Evolutionary conservation across 1,140 invertebrate species (phyloP).

Genomic region (Hycleus phaleratus): DNA sequence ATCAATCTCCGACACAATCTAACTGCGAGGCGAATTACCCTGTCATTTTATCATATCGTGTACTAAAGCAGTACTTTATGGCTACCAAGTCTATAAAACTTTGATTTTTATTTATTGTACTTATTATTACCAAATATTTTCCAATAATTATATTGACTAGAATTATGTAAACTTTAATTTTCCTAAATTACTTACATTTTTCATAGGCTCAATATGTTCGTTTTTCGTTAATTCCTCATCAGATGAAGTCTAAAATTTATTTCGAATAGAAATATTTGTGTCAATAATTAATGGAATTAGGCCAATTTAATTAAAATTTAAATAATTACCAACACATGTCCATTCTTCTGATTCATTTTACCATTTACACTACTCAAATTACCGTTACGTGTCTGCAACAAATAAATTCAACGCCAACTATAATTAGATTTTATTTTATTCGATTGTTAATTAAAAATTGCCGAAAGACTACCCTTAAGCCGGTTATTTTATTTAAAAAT

Average conservation of each 20-base stretch:
- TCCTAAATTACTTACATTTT: constrained; percentile 11
- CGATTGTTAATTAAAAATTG: no score
- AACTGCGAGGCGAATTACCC: no score
- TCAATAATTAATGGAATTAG: background rate
- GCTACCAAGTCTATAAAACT: no score
- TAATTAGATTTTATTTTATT: no score
- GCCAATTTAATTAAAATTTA: constrained; percentile 1
- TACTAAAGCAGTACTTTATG: no score
- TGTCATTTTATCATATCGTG: no score
- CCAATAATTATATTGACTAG: constrained; percentile 3
- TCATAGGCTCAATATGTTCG: constrained; percentile 2
- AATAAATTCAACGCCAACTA: no score
- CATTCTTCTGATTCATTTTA: constrained; percentile 4
- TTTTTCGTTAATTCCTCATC: constrained; percentile 14
- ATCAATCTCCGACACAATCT: no score
- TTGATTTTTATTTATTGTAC: background rate
- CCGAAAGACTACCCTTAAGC: no score
- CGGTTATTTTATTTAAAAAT: no score
- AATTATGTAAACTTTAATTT: constrained; percentile 7
- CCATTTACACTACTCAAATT: constrained; percentile 3
- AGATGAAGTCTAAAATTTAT: constrained; percentile 11
- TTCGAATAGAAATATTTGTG: background rate
- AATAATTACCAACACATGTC: constrained; percentile 15
- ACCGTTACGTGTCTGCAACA: constrained; percentile 1
- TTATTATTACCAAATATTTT: background rate